phyloP scores from a whole-genome alignment of 2,888 invertebrate genomes.

The Hyposoter dolosus region DNA sequence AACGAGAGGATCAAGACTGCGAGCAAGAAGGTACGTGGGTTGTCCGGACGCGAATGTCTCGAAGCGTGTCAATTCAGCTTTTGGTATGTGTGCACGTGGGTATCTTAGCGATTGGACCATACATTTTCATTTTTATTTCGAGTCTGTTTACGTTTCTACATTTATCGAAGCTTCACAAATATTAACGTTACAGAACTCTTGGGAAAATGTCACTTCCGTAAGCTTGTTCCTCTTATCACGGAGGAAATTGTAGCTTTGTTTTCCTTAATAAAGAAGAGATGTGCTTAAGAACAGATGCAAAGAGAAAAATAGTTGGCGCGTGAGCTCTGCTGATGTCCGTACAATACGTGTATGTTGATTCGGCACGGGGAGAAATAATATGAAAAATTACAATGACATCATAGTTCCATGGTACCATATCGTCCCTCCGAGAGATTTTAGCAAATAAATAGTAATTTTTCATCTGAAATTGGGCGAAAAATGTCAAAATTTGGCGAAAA shows the following conservation, averaged over 20 bases:
- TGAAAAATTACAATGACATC: no score
- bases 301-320: not conserved
- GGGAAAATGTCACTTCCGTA: conserved; percentile 16
- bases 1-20: conserved; percentile 46
- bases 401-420: no score
- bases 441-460: no score
- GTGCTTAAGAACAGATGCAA: conserved; percentile 12
- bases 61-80: conserved; percentile 26
- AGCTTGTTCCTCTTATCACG: conserved; percentile 42
- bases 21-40: conserved; percentile 62
- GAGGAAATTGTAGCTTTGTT: conserved; percentile 43
- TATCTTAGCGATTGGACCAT: conserved; percentile 42
- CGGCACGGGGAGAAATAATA: no score
- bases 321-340: not conserved
- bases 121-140: conserved; percentile 14
- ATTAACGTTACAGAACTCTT: conserved; percentile 12
- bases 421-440: no score
- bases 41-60: conserved; percentile 35
- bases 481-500: not conserved
- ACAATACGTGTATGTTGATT: no score
- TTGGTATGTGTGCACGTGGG: conserved; percentile 41
- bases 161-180: conserved; percentile 22
- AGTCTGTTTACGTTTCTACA: conserved; percentile 53
- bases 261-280: conserved; percentile 41
- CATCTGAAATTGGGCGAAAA: not conserved